Base-by-base conservation (phyloP, 2,113 vertebrate species). In the Cyphomyrus plagiostoma region DNA sequence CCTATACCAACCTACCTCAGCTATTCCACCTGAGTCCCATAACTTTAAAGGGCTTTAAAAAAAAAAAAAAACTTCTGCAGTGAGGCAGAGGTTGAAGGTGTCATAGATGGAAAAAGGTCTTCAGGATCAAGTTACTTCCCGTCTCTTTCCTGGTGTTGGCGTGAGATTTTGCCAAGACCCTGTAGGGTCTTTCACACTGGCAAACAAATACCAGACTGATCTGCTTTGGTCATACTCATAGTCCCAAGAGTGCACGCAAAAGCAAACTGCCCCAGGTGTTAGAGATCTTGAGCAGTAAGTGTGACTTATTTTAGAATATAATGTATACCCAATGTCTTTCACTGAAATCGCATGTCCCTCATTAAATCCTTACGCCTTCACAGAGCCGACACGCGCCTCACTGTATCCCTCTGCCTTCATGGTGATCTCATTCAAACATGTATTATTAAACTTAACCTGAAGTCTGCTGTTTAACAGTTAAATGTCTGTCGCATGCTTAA, bases 21-120 rank as follows among this genome's bases (percentile, higher is more conserved):
- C 46, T 42, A 58, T 66, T 90, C 84, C 89, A 88, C 85, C 53
- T 66, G 77, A 87, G 77, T 35, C 84, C 56, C 77, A 89, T 90
- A 56, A 88, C 77, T 82, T 49, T 58, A 26, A 83, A 30, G 39
- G 19, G 56, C 35, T 45, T 80, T 80, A 4, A 21, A 89, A 83
- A 48, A 23, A 48, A 30, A 53, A 13, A 84, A 84, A 84, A 58
- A 26, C 86, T 26, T 70, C 26, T 46, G 77, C 48, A 90, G 86
- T 83, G 53, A 90, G 86, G 23, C 49, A 87, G 85, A 80, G 89
- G 66, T 80, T 90, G 86, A 15, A 50, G 74, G 86, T 58, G 89
- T 62, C 70, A 83, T 86, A 88, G 89, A 83, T 82, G 89, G 74
- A 88, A 90, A 90, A 35, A 88, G 89, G 86, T 88, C 74, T 90